Conservation (phyloP, 2,888 invertebrate species). For the Pheosia gnoma region DNA sequence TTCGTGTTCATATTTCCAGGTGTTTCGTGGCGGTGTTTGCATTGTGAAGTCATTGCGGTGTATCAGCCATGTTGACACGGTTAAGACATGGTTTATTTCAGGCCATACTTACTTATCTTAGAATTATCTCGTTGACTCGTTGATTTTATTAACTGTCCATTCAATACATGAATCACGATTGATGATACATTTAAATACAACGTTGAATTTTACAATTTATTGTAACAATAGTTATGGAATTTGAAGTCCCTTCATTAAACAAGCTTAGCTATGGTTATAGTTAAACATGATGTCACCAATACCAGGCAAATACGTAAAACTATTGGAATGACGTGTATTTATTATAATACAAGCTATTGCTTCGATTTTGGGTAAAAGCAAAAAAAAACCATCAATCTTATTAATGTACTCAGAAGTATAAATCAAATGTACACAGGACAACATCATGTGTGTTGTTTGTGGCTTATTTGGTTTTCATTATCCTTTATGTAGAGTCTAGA, state of each 20-base stretch:
- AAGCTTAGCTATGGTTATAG: neutral
- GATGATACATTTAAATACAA: neutral
- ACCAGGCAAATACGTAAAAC: neutral
- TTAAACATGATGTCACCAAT: conserved; percentile 4
- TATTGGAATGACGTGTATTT: neutral
- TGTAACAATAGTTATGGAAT: neutral
- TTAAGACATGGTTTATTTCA: conserved; percentile 14
- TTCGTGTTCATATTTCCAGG: conserved; percentile 6
- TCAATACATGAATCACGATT: conserved; percentile 2
- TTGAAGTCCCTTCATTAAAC: neutral
- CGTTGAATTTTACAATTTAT: neutral
- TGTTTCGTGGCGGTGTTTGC: conserved; percentile 13
- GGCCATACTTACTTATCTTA: conserved; percentile 20
- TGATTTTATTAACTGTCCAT: conserved; percentile 23
- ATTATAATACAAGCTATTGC: neutral
- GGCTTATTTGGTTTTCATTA: neutral
- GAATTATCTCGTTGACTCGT: conserved; percentile 11
- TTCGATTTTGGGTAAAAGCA: neutral
- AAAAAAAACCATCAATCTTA: conserved; percentile 2
- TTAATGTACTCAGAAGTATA: no score
- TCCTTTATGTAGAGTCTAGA: neutral
- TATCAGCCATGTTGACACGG: conserved; percentile 12
- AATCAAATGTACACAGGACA: no score
- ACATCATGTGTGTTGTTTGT: neutral
- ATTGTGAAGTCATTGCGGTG: conserved; percentile 17